Evolutionary conservation across 2,888 invertebrate genomes (phyloP).

Genomic region (Limnephilus rhombicus): DNA sequence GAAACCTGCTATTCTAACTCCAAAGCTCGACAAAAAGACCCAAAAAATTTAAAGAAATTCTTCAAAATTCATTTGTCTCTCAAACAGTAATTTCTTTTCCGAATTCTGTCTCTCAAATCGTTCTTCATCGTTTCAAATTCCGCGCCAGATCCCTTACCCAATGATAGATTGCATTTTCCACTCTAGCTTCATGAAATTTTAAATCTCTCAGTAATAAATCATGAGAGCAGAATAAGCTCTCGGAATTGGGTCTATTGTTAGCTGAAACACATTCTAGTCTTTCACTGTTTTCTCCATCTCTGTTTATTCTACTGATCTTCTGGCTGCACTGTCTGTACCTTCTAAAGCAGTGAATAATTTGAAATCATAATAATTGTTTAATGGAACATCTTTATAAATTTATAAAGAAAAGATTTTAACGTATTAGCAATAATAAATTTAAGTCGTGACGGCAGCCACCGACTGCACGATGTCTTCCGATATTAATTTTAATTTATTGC

Average conservation of each 20-base stretch:
- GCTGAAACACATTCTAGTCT: not conserved
- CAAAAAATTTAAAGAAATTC: not conserved
- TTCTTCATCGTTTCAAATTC: not conserved
- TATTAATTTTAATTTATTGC: not conserved
- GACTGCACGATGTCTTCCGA: not conserved
- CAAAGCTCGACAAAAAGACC: not conserved
- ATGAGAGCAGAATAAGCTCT: not conserved
- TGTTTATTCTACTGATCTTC: not conserved
- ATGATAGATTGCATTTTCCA: slow-evolving; percentile 16
- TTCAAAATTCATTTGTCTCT: not conserved
- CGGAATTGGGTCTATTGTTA: not conserved
- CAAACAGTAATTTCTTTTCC: not conserved
- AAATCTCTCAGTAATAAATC: not conserved
- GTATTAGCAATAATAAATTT: not conserved
- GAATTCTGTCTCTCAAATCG: not conserved
- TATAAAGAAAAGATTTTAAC: not conserved
- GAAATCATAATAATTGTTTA: not conserved
- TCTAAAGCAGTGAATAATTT: not conserved
- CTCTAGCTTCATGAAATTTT: slow-evolving; percentile 16
- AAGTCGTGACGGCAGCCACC: not conserved
- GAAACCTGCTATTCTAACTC: not conserved
- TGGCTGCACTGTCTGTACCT: not conserved
- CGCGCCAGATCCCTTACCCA: not conserved
- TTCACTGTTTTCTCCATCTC: not conserved
- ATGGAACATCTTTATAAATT: not conserved